Evolutionary conservation across 2,113 vertebrate genomes (phyloP).

Genomic region (Psammodynastes pulverulentus): DNA sequence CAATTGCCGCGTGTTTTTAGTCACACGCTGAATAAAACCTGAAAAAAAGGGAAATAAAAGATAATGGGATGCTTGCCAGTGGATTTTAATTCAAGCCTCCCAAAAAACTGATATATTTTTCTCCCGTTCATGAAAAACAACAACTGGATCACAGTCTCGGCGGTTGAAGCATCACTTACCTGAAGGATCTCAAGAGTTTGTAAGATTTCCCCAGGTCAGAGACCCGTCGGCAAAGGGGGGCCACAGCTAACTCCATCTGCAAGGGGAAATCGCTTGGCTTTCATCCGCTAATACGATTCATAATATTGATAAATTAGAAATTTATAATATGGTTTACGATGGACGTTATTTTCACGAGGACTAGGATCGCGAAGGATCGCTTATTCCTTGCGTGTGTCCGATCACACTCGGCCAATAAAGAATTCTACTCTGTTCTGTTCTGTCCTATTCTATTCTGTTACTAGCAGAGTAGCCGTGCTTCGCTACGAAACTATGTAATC

Average conservation of each 20-base stretch:
- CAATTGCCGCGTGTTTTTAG: slow-evolving; percentile 54
- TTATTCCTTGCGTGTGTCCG: no score
- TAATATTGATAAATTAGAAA: no score
- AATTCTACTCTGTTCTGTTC: no score
- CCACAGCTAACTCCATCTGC: slow-evolving; percentile 96
- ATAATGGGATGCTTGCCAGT: slow-evolving; percentile 44
- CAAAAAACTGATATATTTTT: slow-evolving; percentile 12
- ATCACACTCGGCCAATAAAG: no score
- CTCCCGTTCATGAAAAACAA: slow-evolving; percentile 26
- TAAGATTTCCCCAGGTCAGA: slow-evolving; percentile 92
- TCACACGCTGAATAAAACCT: slow-evolving; percentile 53
- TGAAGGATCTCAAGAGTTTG: slow-evolving; percentile 91
- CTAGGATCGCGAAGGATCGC: no score
- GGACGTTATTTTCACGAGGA: no score
- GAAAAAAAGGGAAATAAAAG: slow-evolving; percentile 11
- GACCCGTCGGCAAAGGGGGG: slow-evolving; percentile 89
- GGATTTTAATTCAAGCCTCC: slow-evolving; percentile 48
- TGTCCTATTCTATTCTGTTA: no score
- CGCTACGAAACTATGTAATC: no score
- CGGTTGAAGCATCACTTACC: slow-evolving; percentile 68
- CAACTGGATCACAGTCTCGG: slow-evolving; percentile 4
- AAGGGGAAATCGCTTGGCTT: slow-evolving; percentile 19
- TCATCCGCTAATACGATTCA: neutral
- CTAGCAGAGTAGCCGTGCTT: no score
- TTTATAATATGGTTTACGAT: no score